Percentiles rank a stretch among this genome's conserved stretches.
Conservation (phyloP, 2,888 invertebrate species). For the Darwinula stevensoni region DNA sequence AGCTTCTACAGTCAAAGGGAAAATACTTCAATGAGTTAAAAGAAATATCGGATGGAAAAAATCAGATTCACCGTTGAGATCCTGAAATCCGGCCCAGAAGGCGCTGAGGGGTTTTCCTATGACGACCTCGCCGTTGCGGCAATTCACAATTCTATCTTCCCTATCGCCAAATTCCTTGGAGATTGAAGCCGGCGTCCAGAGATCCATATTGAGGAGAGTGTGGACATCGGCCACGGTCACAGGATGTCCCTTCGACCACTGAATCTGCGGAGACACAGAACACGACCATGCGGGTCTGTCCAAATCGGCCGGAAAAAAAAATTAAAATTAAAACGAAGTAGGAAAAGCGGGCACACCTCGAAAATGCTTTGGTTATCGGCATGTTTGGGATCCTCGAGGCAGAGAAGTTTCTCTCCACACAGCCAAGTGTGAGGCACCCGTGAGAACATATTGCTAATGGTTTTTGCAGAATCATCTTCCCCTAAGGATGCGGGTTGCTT, state of each 20-base stretch:
- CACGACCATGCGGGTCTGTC: no score
- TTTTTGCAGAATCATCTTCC: no score
- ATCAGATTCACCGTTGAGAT: slow-evolving; percentile 17
- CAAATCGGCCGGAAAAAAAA: no score
- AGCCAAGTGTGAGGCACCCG: slow-evolving; percentile 78
- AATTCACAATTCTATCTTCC: slow-evolving; percentile 74
- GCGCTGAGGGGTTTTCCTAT: slow-evolving; percentile 66
- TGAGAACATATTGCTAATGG: no score
- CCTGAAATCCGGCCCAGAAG: slow-evolving; percentile 94
- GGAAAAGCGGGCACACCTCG: no score
- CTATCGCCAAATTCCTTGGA: slow-evolving; percentile 68
- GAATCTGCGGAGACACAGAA: no score
- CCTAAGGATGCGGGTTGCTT: no score
- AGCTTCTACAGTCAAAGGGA: no score
- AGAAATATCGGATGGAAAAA: background rate
- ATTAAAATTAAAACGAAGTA: background rate
- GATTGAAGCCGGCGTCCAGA: slow-evolving; percentile 85
- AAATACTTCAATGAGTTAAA: no score
- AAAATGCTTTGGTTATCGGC: no score
- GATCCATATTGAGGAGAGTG: slow-evolving; percentile 34
- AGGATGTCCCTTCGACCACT: slow-evolving; percentile 79
- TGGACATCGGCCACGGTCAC: slow-evolving; percentile 72
- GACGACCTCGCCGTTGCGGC: slow-evolving; percentile 59
- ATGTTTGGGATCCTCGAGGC: slow-evolving; percentile 33
- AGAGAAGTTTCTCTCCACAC: slow-evolving; percentile 60